Conservation (phyloP, 30 jellyfish, hydroid and myxozoan genomes). For the Chrysaora quinquecirrha region DNA sequence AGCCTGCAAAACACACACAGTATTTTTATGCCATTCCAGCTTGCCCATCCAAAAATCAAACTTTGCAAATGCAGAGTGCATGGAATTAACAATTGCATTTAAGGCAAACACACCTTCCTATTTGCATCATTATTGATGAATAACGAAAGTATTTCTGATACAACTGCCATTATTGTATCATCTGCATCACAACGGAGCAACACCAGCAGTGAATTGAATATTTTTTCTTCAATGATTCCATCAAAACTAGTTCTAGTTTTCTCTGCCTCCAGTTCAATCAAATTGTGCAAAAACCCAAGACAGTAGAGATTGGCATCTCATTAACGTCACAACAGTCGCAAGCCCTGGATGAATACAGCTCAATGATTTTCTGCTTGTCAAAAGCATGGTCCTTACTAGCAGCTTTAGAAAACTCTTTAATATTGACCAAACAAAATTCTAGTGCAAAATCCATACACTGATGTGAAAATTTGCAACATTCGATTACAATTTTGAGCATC, state of each 20-base stretch:
- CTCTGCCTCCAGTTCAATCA: neutral
- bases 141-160: slow-evolving; percentile 26
- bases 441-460: neutral
- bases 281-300: neutral
- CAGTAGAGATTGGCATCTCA: neutral
- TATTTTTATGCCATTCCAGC: too few relatives aligned
- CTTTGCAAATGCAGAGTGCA: too few relatives aligned
- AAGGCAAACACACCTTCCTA: slow-evolving; percentile 20
- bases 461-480: neutral
- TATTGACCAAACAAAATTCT: neutral
- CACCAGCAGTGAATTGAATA: slow-evolving; percentile 28
- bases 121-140: neutral
- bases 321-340: neutral
- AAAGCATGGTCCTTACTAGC: neutral
- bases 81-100: too few relatives aligned
- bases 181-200: slow-evolving; percentile 39
- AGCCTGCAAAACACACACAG: too few relatives aligned
- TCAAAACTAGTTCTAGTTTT: neutral
- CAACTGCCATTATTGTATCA: slow-evolving; percentile 42
- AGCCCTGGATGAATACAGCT: neutral
- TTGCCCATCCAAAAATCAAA: too few relatives aligned
- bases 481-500: neutral
- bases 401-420: neutral
- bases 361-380: neutral
- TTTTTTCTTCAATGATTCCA: neutral